These are phyloP conservation scores for Chanos chanos DNA, from an alignment of 2,797 vertebrate species.

Conservation along the genomic window DNA sequence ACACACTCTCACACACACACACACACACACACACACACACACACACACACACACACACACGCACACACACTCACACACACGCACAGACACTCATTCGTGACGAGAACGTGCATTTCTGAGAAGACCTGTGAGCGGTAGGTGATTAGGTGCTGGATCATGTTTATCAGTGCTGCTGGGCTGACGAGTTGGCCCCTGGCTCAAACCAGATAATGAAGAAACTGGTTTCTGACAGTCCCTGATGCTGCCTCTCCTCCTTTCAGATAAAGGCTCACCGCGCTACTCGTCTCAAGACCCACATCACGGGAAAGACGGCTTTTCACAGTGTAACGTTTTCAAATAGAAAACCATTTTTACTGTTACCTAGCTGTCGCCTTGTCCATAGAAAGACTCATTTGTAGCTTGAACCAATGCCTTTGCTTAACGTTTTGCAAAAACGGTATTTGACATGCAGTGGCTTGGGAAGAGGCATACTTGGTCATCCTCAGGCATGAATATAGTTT, in stretches of 20 bases:
- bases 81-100: too few relatives aligned
- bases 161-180: slow-evolving; percentile 58
- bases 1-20: not conserved
- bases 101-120: slow-evolving; percentile 68
- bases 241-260: slow-evolving; percentile 46
- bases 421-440: too few relatives aligned
- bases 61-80: not conserved
- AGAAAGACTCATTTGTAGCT: too few relatives aligned
- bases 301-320: too few relatives aligned
- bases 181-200: slow-evolving; percentile 53
- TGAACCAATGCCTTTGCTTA: too few relatives aligned
- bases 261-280: slow-evolving; percentile 52
- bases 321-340: too few relatives aligned
- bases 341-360: too few relatives aligned
- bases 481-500: too few relatives aligned
- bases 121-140: slow-evolving; percentile 63
- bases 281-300: not conserved
- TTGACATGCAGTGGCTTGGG: too few relatives aligned
- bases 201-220: slow-evolving; percentile 59
- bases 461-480: slow-evolving; percentile 2
- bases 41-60: not conserved
- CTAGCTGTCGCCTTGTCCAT: too few relatives aligned
- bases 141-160: slow-evolving; percentile 62
- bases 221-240: slow-evolving; percentile 53
- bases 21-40: not conserved